Evolutionary conservation across 2,888 invertebrate genomes (phyloP).

Genomic region (Aphidoletes aphidimyza): DNA sequence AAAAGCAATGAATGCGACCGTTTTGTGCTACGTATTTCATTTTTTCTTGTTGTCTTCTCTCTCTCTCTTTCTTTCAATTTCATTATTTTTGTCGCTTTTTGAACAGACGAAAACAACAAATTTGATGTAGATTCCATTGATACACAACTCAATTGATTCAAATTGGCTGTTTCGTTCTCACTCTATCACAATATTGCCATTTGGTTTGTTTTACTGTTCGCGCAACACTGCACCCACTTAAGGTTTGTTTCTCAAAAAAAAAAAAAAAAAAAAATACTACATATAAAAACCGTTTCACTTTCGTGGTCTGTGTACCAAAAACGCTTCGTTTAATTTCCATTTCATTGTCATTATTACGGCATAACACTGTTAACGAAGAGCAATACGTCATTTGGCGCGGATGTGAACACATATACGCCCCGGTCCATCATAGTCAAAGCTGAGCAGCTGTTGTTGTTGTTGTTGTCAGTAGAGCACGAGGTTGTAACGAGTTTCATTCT

Average conservation of each 20-base stretch:
- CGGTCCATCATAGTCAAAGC: no score
- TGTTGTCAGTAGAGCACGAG: no score
- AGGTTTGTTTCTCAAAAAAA: background rate
- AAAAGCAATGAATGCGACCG: conserved; percentile 2
- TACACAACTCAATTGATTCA: conserved; percentile 1
- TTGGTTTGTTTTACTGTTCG: background rate
- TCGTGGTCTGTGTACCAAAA: conserved; percentile 21
- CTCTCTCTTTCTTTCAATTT: background rate
- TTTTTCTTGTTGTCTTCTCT: no score
- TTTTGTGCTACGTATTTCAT: conserved; percentile 14
- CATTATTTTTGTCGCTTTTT: conserved; percentile 25
- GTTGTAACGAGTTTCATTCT: no score
- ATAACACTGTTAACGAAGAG: background rate
- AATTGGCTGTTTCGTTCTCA: background rate
- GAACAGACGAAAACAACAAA: no score
- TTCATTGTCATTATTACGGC: conserved; percentile 26
- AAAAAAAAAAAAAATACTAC: no score
- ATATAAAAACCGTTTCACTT: background rate
- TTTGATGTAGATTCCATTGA: no score
- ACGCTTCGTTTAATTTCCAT: conserved; percentile 18
- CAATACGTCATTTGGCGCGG: no score
- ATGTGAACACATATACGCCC: no score
- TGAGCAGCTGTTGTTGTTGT: no score
- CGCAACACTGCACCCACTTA: conserved; percentile 35
- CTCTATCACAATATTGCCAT: background rate